Evolutionary conservation across 2,888 invertebrate genomes (phyloP), one percentile per base, ranked within the genome.

Genomic region (Branchellion lobata): DNA sequence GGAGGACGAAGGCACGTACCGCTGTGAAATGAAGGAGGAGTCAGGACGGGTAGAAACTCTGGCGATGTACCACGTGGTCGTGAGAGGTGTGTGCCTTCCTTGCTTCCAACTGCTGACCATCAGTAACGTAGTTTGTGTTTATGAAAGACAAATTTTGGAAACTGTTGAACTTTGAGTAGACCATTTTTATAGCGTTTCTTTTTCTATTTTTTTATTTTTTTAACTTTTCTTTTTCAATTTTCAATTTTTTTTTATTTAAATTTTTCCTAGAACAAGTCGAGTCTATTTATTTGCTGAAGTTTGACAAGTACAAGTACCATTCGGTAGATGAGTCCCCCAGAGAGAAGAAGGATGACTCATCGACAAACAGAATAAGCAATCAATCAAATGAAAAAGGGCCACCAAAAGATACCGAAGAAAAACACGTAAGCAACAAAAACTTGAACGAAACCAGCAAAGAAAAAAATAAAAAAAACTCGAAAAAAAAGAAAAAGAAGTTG

Each of bases 251-350:
- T 18, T 47, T 47, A 18, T 14, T 8, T 8, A 47, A 47, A 14
- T 14, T 18, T 47, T 47, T 47, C 18, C 47, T 47, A 57, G 61
- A 57, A 57, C 11, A 18, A 57, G 24, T 57, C 14, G 61, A 57
- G 21, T 57, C 5, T 57, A n/a, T 57, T 5, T 24, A 3, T 57
- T n/a, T 57, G 61, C 3, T 57, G 21, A 57, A 57, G 24, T 14
- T 57, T 18, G 61, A 57, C 24, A 57, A 57, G 21, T 57, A 57
- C 61, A 57, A 57, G 24, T 57, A 57, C 61, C 61, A 57, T n/a
- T 24, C 61, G 3, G 24, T 14, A 3, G 61, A 57, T 24, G 24
- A n/a, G 3, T 5, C 5, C 21, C 3, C n/a, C 21, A 57, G 21
- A 5, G 24, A 57, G 21, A 57, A n/a, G 5, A 57, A 57, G 5